Evolutionary conservation across 1,140 invertebrate genomes (phyloP), one percentile per base, ranked within the genome.

Genomic region (Drosophila littoralis): DNA sequence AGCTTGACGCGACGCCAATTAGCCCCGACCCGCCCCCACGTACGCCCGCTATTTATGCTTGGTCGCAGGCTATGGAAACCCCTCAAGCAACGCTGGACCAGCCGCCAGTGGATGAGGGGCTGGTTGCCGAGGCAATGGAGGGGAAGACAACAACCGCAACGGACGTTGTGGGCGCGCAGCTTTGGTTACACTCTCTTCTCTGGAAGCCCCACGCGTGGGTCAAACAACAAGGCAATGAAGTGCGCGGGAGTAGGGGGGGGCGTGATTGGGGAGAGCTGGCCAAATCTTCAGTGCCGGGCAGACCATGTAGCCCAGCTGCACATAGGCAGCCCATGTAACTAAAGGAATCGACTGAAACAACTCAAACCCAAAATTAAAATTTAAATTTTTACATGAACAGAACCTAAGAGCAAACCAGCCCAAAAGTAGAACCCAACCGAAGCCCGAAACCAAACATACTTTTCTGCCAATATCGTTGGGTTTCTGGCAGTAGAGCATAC

Each of bases 171-270:
- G 45, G 35, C 15, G 38, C 13, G n/a, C 8, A 50, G 71, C 55
- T 74, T 50, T 36, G 58, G 58, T 69, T 75, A 52, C 72, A 36
- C 45, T 45, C 43, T 43, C 17, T 22, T 22, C 22, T 22, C 45
- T 57, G 66, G 67, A 70, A 70, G 59, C 58, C 72, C 52, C 40
- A 70, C 38, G 50, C 12, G 28, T 46, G 48, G 65, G 57, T 46
- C 22, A 43, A 59, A 58, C 12, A 32, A 13, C 22, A 28, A 28
- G 8, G n/a, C 42, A 45, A n/a, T 13, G 7, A 45, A 28, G 4
- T 28, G 22, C 4, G 22, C 1, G 22, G 22, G 22, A 28, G 22
- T 0, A 5, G 22, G 22, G 0, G 22, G 22, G 22, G 22, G 22
- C 22, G 22, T 1, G 22, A 28, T 28, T 3, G 15, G 45, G 6